Evolutionary conservation across 1,140 invertebrate genomes (phyloP), one percentile per base, ranked within the genome.

Genomic region (Camponotus pennsylvanicus): DNA sequence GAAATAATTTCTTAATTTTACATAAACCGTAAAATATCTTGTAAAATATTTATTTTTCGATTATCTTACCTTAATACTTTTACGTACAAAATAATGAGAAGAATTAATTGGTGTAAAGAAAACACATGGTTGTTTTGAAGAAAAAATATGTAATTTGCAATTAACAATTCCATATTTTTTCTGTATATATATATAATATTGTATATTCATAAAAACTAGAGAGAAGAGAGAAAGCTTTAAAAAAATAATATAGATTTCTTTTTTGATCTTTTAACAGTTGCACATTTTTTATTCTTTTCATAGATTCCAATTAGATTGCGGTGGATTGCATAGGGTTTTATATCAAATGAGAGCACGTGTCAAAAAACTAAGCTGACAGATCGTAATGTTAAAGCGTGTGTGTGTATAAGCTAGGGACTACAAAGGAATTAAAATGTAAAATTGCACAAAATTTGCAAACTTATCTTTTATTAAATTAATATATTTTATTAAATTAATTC

Each of bases 321-420:
- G 13, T 34, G 15, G 45, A 11, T 52, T 21, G 57, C 21, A 21
- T 52, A 76, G 55, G 13, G 42, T 88, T 84, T 77, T 84, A 77
- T 18, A 18, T 77, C 18, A 7, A 27, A 27, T 27, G 40, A 77
- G 66, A 64, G 85, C 80, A 89, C 75, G 80, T 91, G 78, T 61
- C 80, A 75, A 88, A 90, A 89, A 88, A 87, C 11, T 87, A 86
- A 89, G 27, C 66, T 78, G 63, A 45, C 64, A 76, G 85, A 34
- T 55, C 27, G 66, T 32, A 88, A 77, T 34, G 34, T 88, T 70
- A 11, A 63, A 67, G 37, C 13, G n/a, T 71, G 4, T 87, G 52
- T 78, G 71, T 66, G n/a, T n/a, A 34, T 18, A 57, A 21, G 3
- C 2, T 49, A 45, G 15, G 34, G 75, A 0, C 69, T 37, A 73